phyloP scores from a whole-genome alignment of 35 echinoderm and acorn worm genomes.

The Heliocidaris erythrogramma region DNA sequence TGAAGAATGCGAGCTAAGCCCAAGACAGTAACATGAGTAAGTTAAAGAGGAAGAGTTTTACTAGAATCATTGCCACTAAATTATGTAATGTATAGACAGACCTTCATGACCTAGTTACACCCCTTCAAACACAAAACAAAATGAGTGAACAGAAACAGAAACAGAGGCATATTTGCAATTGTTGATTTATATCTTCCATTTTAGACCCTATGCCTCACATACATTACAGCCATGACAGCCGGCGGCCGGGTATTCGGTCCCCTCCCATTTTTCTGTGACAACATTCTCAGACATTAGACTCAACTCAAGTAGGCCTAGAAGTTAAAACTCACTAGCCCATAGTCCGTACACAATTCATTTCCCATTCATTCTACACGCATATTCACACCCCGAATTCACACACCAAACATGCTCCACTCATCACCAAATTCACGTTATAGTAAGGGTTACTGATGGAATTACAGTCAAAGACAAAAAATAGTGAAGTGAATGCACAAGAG shows the following conservation, averaged over 20 bases:
- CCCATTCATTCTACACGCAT: slow-evolving; percentile 30
- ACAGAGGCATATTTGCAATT: background rate
- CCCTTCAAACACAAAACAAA: no score
- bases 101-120: no score
- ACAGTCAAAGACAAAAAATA: background rate
- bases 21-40: no score
- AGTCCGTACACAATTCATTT: background rate
- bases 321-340: background rate
- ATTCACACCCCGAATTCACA: background rate
- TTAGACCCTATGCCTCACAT: background rate
- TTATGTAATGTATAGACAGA: no score
- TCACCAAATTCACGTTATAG: background rate
- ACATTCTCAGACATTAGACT: background rate
- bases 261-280: background rate
- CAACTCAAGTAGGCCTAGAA: no score
- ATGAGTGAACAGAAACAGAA: no score
- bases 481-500: background rate
- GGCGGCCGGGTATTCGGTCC: background rate
- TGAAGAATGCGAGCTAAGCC: no score
- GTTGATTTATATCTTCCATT: no score
- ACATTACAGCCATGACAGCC: background rate
- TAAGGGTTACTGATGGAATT: background rate
- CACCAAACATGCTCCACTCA: background rate
- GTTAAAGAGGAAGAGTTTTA: no score
- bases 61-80: no score